Percentiles rank a stretch among this genome's conserved stretches.
Conservation (phyloP, 2,888 invertebrate species). For the Octonoba sinensis region DNA sequence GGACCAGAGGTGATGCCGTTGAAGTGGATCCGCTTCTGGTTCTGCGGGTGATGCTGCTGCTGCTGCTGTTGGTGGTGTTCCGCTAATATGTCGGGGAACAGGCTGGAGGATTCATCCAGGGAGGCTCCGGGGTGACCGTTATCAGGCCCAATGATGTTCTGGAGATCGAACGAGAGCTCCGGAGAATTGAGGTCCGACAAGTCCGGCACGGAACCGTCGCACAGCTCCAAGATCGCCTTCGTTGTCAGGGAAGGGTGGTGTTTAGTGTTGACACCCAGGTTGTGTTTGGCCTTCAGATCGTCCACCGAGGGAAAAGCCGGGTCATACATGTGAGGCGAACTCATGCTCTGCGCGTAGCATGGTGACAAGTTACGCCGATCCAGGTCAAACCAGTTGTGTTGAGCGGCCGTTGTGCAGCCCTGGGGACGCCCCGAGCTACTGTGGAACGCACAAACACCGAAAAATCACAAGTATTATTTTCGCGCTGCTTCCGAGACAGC, state of each 20-base stretch:
- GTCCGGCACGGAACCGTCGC: constrained; percentile 75
- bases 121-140: constrained; percentile 39
- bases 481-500: not conserved
- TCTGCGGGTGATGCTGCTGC: not conserved
- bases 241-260: constrained; percentile 68
- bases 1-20: not conserved
- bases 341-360: constrained; percentile 75
- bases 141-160: constrained; percentile 80
- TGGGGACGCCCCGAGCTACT: constrained; percentile 35
- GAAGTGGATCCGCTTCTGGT: not conserved
- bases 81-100: constrained; percentile 84
- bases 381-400: constrained; percentile 49
- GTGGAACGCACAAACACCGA: constrained; percentile 8
- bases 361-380: constrained; percentile 62
- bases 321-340: constrained; percentile 90
- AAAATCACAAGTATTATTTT: not conserved
- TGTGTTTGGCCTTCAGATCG: constrained; percentile 51
- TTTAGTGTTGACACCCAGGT: not conserved
- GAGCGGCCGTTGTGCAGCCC: constrained; percentile 50
- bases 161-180: constrained; percentile 91
- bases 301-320: constrained; percentile 72
- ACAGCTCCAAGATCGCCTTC: constrained; percentile 31
- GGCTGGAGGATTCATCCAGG: constrained; percentile 77
- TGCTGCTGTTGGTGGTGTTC: constrained; percentile 26
- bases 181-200: constrained; percentile 90